Evolutionary conservation across 2,113 vertebrate genomes (phyloP), one percentile per base, ranked within the genome.

Genomic region (Zootoca vivipara): DNA sequence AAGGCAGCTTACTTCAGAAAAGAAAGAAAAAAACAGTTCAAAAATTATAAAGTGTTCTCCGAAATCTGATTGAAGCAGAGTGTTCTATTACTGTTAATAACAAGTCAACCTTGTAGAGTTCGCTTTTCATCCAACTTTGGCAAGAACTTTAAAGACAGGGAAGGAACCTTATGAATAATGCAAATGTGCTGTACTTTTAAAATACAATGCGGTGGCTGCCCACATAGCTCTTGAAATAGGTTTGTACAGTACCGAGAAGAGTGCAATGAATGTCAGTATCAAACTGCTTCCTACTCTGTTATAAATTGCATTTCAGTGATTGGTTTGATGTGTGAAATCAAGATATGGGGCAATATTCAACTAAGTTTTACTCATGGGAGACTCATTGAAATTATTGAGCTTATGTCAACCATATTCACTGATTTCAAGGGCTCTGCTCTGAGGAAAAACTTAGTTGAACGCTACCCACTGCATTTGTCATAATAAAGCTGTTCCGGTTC

Each of bases 161-260:
- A 82, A 84, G 8, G 3, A 82, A 65, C 58, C 58, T 88, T 67
- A 64, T 88, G 75, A 91, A 15, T 22, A 38, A 38, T 83, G 15
- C 62, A 77, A 12, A 35, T 82, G 88, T 65, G 2, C 65, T 90
- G 77, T 87, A 5, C 65, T 89, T 92, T 80, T 83, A 64, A 90
- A 93, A 56, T 69, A 22, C 20, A 69, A 67, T n/a, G 70, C 52
- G 24, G 13, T 88, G 13, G 9, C 46, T 86, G 64, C 38, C 85
- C 0, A 0, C 0, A 0, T 64, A 33, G 10, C 33, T 89, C 80
- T 82, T 78, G 0, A 78, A 75, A 7, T 70, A 73, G 16, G 8
- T 18, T 9, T 2, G 85, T 83, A 52, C 64, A 38, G n/a, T 73
- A 88, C 64, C 9, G 67, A 87, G n/a, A 70, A 28, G 56, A 6